Conservation (phyloP, 2,888 invertebrate genomes). For the Polyploca ridens region DNA sequence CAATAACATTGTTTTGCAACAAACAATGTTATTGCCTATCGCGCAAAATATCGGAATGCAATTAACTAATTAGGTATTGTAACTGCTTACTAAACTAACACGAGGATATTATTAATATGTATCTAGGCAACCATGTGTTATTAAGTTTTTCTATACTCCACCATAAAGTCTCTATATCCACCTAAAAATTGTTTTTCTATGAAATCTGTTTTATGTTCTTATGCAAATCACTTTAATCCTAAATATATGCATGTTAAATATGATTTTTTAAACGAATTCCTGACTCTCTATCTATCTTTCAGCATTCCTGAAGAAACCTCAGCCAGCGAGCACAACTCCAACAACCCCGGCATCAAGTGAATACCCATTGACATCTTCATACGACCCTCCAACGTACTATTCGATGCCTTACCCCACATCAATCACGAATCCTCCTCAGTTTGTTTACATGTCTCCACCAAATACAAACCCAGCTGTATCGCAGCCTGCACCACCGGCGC, state of each 20-base stretch:
- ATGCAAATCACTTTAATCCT: too few species aligned
- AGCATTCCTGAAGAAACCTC: constrained; percentile 32
- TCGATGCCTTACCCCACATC: constrained; percentile 30
- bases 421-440: constrained; percentile 39
- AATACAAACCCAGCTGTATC: constrained; percentile 40
- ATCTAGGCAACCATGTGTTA: not conserved
- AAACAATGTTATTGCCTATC: not conserved
- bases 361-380: constrained; percentile 32
- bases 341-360: constrained; percentile 37
- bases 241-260: too few species aligned
- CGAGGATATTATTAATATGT: too few species aligned
- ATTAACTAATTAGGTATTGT: constrained; percentile 22
- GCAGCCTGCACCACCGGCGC: constrained; percentile 36
- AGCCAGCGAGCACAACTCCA: constrained; percentile 21
- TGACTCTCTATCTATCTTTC: constrained; percentile 11
- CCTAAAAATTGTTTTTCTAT: too few species aligned
- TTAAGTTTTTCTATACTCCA: too few species aligned
- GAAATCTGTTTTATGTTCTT: too few species aligned
- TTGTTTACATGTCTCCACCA: constrained; percentile 53
- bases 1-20: constrained; percentile 10
- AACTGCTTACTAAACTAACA: too few species aligned
- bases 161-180: too few species aligned
- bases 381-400: constrained; percentile 43
- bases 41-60: constrained; percentile 17
- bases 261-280: not conserved